Evolutionary conservation across 1,140 invertebrate genomes (phyloP).

Genomic region (Zaprionus africanus): DNA sequence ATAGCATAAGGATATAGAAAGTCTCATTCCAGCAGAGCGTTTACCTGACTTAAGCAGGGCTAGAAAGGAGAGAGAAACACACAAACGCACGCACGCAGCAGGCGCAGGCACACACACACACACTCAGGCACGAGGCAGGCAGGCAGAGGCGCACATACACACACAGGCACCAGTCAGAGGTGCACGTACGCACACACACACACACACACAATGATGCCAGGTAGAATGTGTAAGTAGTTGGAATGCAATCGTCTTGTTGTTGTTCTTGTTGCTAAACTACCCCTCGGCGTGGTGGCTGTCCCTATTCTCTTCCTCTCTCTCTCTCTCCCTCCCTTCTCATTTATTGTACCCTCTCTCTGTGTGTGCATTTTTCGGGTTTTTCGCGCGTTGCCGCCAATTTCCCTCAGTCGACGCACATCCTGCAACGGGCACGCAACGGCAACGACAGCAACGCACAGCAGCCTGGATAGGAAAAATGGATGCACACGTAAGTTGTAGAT

Average conservation of each 20-base stretch:
- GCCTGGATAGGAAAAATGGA: conserved; percentile 46
- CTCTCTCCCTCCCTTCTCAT: not conserved
- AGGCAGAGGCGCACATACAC: not conserved
- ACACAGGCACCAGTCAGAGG: not conserved
- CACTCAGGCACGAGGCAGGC: not conserved
- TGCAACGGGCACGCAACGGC: conserved; percentile 23
- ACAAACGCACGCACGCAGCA: not conserved
- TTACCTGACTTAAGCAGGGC: conserved; percentile 12
- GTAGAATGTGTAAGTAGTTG: conserved; percentile 64
- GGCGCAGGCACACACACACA: not conserved
- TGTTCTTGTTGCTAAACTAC: conserved; percentile 45
- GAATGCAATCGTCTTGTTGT: conserved; percentile 45
- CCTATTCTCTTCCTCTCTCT: not conserved
- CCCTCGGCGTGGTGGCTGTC: conserved; percentile 29
- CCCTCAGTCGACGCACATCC: conserved; percentile 58
- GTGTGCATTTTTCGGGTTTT: conserved; percentile 42
- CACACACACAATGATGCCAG: conserved; percentile 17
- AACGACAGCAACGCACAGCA: conserved; percentile 17
- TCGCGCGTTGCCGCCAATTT: conserved; percentile 72
- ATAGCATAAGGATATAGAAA: conserved; percentile 27
- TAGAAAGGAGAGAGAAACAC: not conserved
- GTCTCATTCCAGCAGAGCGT: conserved; percentile 14
- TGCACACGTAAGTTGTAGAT: conserved; percentile 46
- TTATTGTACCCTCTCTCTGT: conserved; percentile 16
- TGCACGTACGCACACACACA: not conserved